These are phyloP conservation scores for Acanthococcus lagerstroemiae DNA, from an alignment of 2,888 invertebrate genomes.

Conservation along the genomic window DNA sequence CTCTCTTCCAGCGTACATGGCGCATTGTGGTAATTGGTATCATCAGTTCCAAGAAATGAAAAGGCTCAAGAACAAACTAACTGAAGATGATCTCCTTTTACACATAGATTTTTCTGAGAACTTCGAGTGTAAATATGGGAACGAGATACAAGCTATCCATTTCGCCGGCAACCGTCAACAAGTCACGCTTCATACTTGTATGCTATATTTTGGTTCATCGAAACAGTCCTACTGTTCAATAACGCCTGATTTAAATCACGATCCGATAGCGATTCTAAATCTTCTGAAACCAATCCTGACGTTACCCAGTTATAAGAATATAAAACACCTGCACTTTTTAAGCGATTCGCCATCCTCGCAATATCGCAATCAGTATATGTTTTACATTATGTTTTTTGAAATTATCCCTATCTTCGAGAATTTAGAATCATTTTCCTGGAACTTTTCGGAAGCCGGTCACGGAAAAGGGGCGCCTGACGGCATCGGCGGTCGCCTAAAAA, in stretches of 20 bases:
- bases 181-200: conserved; percentile 38
- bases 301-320: neutral
- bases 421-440: conserved; percentile 37
- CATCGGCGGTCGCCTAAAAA: conserved; percentile 36
- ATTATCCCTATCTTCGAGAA: conserved; percentile 1
- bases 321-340: conserved; percentile 34
- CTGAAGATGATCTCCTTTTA: neutral
- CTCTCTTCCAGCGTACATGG: neutral
- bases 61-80: neutral
- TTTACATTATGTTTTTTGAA: conserved; percentile 30
- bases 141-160: conserved; percentile 38
- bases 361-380: conserved; percentile 38
- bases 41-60: neutral
- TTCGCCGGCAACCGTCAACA: conserved; percentile 37
- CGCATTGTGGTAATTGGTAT: neutral
- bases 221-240: conserved; percentile 32
- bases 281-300: conserved; percentile 34
- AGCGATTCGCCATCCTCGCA: conserved; percentile 39
- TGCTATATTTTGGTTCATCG: conserved; percentile 6
- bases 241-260: conserved; percentile 37
- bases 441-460: conserved; percentile 39
- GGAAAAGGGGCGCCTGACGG: conserved; percentile 40
- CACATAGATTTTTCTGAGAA: conserved; percentile 39
- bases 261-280: conserved; percentile 38
- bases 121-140: conserved; percentile 35